Percentiles rank a stretch among this genome's conserved stretches.
Evolutionary conservation across 1,140 invertebrate genomes (phyloP).

Genomic region (Aricia agestis): DNA sequence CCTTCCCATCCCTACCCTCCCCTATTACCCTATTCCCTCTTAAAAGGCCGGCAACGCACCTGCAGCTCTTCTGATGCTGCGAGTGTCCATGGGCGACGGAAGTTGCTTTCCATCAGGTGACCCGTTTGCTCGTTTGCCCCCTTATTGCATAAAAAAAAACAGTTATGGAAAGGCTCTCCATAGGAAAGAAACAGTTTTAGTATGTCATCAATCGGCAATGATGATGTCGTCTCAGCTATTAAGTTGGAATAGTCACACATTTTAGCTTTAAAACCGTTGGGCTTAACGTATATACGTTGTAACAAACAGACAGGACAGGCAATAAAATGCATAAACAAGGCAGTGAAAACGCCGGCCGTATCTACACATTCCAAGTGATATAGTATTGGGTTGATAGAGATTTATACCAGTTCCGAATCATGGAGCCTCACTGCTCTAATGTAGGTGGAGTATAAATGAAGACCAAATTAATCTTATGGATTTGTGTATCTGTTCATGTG

Average conservation of each 20-base stretch:
- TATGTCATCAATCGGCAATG: no score
- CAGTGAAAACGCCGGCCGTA: conserved; percentile 5
- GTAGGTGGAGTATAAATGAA: background rate
- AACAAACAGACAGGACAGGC: background rate
- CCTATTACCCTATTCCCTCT: no score
- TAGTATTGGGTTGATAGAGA: background rate
- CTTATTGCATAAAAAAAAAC: no score
- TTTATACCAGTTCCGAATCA: background rate
- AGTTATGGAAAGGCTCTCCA: no score
- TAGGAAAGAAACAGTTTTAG: no score
- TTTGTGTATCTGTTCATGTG: no score
- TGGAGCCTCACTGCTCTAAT: background rate
- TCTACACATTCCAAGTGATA: background rate
- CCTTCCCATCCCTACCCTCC: no score
- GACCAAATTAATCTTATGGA: background rate
- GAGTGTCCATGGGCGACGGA: no score
- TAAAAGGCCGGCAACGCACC: no score
- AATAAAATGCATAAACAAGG: conserved; percentile 16
- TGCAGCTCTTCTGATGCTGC: no score
- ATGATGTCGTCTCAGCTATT: background rate
- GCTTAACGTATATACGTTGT: background rate
- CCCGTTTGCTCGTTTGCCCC: no score
- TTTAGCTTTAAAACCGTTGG: background rate
- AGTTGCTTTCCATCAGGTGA: no score
- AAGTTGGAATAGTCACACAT: background rate